Percentiles rank a stretch among this genome's conserved stretches.
phyloP scores from a whole-genome alignment of 2,797 vertebrate genomes.

The Gobio occitaniae region DNA sequence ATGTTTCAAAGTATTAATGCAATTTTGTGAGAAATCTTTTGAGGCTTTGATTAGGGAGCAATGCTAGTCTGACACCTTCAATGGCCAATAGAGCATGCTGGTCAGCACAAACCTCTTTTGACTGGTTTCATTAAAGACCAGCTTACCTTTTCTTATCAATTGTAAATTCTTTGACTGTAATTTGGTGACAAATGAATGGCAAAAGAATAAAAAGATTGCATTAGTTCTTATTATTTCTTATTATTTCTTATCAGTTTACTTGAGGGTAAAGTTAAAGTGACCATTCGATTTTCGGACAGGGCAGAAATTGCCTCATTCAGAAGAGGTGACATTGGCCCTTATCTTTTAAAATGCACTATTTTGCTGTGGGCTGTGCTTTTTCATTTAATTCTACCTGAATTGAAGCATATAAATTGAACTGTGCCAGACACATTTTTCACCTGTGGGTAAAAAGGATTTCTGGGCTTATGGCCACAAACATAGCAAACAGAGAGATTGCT shows the following conservation, averaged over 20 bases:
- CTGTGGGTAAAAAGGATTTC: constrained; percentile 3
- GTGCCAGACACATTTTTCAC: constrained; percentile 14
- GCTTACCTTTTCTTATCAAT: background rate
- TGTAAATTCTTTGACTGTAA: background rate
- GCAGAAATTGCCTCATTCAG: background rate
- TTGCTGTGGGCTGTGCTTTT: constrained; percentile 15
- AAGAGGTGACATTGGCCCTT: constrained; percentile 27
- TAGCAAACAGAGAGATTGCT: background rate
- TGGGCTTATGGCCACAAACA: constrained; percentile 5
- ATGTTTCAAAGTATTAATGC: background rate
- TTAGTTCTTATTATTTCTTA: background rate
- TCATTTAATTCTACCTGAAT: background rate
- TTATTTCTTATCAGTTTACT: background rate
- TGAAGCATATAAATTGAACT: background rate
- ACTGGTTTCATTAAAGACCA: background rate
- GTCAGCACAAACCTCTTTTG: background rate
- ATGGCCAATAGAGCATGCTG: background rate
- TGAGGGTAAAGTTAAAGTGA: background rate
- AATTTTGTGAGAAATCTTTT: background rate
- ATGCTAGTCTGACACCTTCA: background rate
- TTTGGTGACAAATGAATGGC: background rate
- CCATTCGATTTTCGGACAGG: background rate
- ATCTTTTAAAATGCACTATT: constrained; percentile 18
- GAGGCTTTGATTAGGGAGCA: background rate
- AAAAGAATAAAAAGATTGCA: background rate